phyloP scores from a whole-genome alignment of 2,113 vertebrate species.

The Cinclus mexicanus region DNA sequence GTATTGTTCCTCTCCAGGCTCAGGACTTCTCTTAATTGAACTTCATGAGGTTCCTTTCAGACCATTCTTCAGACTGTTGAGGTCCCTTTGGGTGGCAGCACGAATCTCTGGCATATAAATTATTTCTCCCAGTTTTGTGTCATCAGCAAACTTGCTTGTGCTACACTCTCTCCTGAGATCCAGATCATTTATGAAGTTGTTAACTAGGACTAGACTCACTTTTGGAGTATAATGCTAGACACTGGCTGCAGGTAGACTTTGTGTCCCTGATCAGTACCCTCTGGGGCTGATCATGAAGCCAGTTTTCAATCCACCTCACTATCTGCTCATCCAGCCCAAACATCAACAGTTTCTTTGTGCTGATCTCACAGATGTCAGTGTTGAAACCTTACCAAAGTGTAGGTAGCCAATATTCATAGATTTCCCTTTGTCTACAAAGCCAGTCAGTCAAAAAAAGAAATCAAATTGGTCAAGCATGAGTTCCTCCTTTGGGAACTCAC shows the following conservation, averaged over 20 bases:
- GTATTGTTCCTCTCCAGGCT: not conserved
- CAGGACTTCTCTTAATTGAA: not conserved
- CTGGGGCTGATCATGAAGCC: not conserved
- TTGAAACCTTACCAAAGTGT: not conserved
- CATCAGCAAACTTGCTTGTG: not conserved
- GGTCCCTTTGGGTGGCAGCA: not conserved
- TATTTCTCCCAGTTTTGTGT: not conserved
- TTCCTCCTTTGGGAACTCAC: not conserved
- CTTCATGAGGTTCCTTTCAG: not conserved
- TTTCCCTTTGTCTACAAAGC: not conserved
- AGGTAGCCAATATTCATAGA: not conserved
- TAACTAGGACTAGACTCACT: not conserved
- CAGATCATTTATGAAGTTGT: not conserved
- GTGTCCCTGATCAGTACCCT: not conserved
- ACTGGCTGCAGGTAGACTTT: not conserved
- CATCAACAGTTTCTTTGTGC: not conserved
- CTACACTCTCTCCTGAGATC: not conserved
- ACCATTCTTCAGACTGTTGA: not conserved
- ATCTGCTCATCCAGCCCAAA: not conserved
- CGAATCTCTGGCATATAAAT: fast-evolving
- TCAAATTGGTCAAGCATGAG: not conserved
- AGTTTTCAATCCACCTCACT: not conserved
- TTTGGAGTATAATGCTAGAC: not conserved
- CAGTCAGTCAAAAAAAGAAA: not conserved
- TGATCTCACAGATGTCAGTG: not conserved